These are phyloP conservation scores for Stichopus chloronotus DNA, from an alignment of 35 echinoderm and acorn worm genomes.

Conservation along the genomic window DNA sequence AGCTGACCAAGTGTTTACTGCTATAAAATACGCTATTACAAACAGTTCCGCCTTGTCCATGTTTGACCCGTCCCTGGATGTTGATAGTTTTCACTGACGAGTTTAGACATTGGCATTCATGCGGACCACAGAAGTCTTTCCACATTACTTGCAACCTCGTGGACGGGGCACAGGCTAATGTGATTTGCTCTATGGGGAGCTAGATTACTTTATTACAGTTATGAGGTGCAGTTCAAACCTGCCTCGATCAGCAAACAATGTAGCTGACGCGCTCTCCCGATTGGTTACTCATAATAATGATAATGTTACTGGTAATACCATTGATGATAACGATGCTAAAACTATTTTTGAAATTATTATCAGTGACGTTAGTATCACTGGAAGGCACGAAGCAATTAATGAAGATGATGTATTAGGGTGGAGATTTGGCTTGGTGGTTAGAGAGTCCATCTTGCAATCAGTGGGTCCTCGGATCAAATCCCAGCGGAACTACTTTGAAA, in stretches of 20 bases:
- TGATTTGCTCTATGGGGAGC: slow-evolving; percentile 58
- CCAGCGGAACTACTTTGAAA: no score
- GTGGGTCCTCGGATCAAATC: no score
- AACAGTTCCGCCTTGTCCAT: background rate
- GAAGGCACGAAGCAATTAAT: no score
- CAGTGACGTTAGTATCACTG: no score
- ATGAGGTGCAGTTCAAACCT: slow-evolving; percentile 54
- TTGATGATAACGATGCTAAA: no score
- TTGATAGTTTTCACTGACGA: slow-evolving; percentile 28
- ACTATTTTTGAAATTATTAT: no score
- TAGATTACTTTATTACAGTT: slow-evolving; percentile 60
- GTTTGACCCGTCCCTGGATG: background rate
- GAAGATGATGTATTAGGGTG: no score
- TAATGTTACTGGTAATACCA: no score
- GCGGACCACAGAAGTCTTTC: background rate
- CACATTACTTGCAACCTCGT: no score
- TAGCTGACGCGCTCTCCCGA: slow-evolving; percentile 44
- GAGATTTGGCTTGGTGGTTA: no score
- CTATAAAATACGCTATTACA: slow-evolving; percentile 15
- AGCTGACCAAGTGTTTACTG: background rate
- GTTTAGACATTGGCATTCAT: background rate
- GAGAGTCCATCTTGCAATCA: no score
- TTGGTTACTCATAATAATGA: background rate
- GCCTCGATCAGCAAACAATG: slow-evolving; percentile 2
- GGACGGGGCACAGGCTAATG: slow-evolving; percentile 35